Conservation (phyloP, 2,888 invertebrate species). For the Scelioninae gen. 1 region DNA sequence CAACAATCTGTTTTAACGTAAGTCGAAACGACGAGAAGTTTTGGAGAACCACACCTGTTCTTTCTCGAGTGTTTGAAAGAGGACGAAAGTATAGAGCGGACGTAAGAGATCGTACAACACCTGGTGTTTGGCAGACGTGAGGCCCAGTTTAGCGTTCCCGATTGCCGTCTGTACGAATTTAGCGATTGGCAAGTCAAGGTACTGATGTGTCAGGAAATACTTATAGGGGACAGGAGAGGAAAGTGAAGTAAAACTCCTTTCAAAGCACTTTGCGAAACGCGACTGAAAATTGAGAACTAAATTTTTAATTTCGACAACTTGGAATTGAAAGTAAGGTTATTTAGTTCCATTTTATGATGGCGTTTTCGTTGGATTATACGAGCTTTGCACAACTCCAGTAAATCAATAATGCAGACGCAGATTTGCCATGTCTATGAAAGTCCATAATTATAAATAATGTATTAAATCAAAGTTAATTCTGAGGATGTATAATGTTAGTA, state of each 20-base stretch:
- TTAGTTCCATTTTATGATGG: constrained; percentile 30
- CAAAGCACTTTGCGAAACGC: constrained; percentile 30
- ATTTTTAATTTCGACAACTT: constrained; percentile 50
- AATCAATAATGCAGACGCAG: constrained; percentile 31
- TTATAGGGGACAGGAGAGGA: constrained; percentile 1
- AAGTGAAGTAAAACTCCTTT: constrained; percentile 18
- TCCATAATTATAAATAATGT: background rate
- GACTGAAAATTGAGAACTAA: constrained; percentile 25
- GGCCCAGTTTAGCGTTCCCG: constrained; percentile 32
- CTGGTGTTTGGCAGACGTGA: constrained; percentile 56
- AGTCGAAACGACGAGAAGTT: constrained; percentile 67
- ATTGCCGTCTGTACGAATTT: constrained; percentile 26
- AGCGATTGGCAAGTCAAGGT: constrained; percentile 21
- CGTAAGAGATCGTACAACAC: no score
- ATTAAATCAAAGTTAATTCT: background rate
- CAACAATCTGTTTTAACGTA: constrained; percentile 69
- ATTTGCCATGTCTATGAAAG: background rate
- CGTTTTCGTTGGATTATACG: constrained; percentile 32
- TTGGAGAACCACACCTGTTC: constrained; percentile 67
- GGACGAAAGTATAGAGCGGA: constrained; percentile 50
- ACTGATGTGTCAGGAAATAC: constrained; percentile 32
- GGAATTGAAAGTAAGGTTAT: constrained; percentile 21
- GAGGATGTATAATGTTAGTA: no score
- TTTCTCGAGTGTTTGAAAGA: constrained; percentile 59
- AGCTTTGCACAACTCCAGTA: constrained; percentile 13